Evolutionary conservation across 2,113 vertebrate species (phyloP).

Genomic region (Centrocercus urophasianus): DNA sequence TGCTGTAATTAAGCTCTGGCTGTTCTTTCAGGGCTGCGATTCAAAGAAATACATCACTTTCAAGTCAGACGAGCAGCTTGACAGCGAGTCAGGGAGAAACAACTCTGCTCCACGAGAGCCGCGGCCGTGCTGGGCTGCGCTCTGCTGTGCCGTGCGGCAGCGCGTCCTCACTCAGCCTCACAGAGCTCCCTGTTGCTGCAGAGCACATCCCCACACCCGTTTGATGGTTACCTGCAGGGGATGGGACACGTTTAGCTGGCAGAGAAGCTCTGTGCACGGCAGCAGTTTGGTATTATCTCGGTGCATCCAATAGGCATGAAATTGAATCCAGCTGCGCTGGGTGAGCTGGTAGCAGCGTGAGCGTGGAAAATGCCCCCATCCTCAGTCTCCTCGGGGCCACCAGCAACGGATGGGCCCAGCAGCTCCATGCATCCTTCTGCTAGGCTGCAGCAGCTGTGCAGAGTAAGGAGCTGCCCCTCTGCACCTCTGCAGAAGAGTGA

Average conservation of each 20-base stretch:
- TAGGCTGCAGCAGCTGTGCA: neutral
- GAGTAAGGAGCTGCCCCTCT: neutral
- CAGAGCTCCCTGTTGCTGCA: neutral
- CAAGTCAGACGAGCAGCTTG: neutral
- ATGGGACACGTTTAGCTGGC: neutral
- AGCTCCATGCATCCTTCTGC: neutral
- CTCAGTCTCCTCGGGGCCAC: fast-evolving
- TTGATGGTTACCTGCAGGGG: neutral
- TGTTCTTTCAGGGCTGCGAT: neutral
- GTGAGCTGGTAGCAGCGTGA: neutral
- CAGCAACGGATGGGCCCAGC: neutral
- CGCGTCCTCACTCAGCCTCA: neutral
- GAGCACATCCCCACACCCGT: neutral
- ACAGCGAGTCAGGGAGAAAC: neutral
- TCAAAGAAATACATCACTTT: neutral
- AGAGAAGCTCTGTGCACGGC: neutral
- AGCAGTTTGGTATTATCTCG: constrained; percentile 17
- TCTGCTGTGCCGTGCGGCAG: too few relatives aligned
- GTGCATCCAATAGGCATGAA: constrained; percentile 50
- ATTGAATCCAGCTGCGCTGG: constrained; percentile 16
- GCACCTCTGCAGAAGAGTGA: neutral
- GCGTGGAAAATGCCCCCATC: neutral
- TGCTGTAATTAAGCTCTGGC: neutral
- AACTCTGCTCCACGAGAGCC: neutral
- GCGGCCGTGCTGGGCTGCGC: fast-evolving